Base-by-base conservation (phyloP, 2,797 vertebrate genomes). In the Pterois miles region DNA sequence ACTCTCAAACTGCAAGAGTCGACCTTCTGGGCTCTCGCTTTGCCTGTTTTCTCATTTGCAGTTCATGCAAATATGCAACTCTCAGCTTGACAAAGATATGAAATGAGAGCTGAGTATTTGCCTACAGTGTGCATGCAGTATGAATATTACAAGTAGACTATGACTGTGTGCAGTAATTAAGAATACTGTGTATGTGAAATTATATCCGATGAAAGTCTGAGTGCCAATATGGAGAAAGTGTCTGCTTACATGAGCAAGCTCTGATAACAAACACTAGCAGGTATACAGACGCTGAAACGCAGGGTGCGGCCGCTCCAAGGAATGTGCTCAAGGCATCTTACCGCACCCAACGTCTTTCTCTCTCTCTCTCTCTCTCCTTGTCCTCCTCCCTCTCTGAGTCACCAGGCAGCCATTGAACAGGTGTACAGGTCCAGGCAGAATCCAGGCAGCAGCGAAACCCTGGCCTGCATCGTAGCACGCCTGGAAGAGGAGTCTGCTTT, bases 311-410 rank as follows among this genome's bases (percentile, higher is more conserved):
- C 1, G 57, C 74, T 74, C 0, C 10, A 10, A 81, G 82, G 94
- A 93, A 95, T 95, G 91, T 78, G 93, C 93, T 87, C 23, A 78
- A 77, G 93, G 94, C 93, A 76, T 89, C 84, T 83, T 50, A 81
- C 85, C 91, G 90, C 94, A 92, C 94, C 94, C 89, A 83, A 18
- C 2, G 5, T 48, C 56, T n/a, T 40, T 16, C 27, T 14, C 34
- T 18, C 14, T 65, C 63, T 10, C 33, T 46, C 46, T 40, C 34
- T 14, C 48, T 31, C 54, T 58, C 8, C 34, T 31, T 0, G 2
- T 22, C 46, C 76, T 36, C 81, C 80, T 62, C 70, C 80, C 78
- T 53, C 58, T 74, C 82, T 91, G 86, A 93, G 50, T 89, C 90
- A 93, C 91, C 92, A 90, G 86, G 82, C 80, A 74, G 76, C 66